These are phyloP conservation scores for Melinaea menophilus DNA, from an alignment of 2,888 invertebrate genomes.

Conservation along the genomic window DNA sequence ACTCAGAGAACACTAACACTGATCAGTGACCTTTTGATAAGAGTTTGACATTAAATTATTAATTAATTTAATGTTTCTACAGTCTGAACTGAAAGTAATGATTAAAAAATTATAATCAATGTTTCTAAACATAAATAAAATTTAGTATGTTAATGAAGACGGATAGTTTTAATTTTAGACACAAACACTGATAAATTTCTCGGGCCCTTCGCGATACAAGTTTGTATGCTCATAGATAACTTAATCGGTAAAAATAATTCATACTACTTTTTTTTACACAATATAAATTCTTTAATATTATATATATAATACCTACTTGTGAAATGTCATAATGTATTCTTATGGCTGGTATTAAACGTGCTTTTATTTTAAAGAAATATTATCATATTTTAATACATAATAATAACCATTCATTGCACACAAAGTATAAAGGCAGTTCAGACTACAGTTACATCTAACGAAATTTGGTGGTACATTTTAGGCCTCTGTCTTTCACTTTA, in stretches of 20 bases:
- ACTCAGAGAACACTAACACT: too few relatives aligned
- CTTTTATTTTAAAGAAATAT: not conserved
- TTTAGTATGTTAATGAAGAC: not conserved
- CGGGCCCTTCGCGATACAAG: not conserved
- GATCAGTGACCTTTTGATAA: too few relatives aligned
- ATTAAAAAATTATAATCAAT: too few relatives aligned
- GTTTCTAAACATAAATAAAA: too few relatives aligned
- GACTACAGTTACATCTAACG: not conserved
- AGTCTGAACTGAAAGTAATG: too few relatives aligned
- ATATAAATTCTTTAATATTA: not conserved
- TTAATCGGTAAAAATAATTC: constrained; percentile 1
- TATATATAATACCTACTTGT: constrained; percentile 1
- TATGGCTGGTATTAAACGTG: not conserved
- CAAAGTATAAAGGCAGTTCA: not conserved
- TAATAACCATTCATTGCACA: not conserved
- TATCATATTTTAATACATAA: not conserved
- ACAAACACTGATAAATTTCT: constrained; percentile 5
- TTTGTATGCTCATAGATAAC: not conserved
- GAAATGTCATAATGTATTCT: not conserved
- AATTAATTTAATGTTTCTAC: too few relatives aligned
- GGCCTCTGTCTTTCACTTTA: constrained; percentile 28
- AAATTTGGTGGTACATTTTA: constrained; percentile 5
- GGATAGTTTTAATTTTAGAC: not conserved
- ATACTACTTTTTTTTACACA: constrained; percentile 3
- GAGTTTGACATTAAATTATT: too few relatives aligned